Base-by-base conservation (phyloP, 1,140 invertebrate species). In the Tigriopus japonicus region DNA sequence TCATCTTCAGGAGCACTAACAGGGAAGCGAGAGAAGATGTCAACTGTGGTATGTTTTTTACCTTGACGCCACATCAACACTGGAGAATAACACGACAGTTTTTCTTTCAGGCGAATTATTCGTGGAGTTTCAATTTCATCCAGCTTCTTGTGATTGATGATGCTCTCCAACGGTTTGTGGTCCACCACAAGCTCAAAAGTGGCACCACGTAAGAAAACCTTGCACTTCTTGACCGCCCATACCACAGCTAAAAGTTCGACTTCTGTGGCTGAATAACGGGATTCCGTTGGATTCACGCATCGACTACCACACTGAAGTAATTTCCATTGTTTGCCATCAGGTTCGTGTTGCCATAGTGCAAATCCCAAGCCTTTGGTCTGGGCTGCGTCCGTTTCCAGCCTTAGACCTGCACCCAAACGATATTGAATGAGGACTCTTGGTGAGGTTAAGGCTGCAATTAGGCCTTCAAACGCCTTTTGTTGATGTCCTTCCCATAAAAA, bases 191-290 rank as follows among this genome's bases (percentile, higher is more conserved):
- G 9, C 28, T 35, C 28, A 35, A 35, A 35, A 35, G 28, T 9
- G 3, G 28, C 28, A 3, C 28, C 28, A 42, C 52, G 43, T 1
- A 68, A 58, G 56, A 63, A 66, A 13, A 24, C 56, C 0, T 63
- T 1, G 51, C 62, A 67, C 45, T 67, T 66, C 42, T 62, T 51
- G 13, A 66, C 51, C 1, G 62, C 64, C 62, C 62, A 66, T 6
- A 64, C 24, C 2, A 65, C 62, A 6, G 64, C 66, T 40, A 56
- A n/a, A 13, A 63, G 6, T 49, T 35, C 63, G 40, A 66, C 23
- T 19, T 67, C 65, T 10, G 54, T 28, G 15, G 60, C 54, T 9
- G 62, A n/a, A 41, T 62, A 62, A 35, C 61, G 42, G 2, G 62
- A 28, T 52, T 67, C 66, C 3, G 17, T 10, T 12, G 28, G 28